phyloP scores from a whole-genome alignment of 2,113 vertebrate genomes.

The Globicephala melas region DNA sequence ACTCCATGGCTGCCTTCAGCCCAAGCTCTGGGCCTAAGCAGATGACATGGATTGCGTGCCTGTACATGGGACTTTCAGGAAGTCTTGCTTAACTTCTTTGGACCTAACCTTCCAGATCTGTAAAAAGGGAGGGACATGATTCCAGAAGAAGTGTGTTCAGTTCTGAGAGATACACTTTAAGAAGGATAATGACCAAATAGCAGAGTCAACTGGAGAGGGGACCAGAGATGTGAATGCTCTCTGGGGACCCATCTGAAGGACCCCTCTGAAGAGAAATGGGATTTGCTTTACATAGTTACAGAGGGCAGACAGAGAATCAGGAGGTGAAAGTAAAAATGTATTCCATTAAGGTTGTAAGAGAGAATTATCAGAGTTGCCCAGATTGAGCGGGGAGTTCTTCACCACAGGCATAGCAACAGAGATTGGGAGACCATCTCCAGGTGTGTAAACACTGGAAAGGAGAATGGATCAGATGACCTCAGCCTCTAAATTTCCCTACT shows the following conservation, averaged over 20 bases:
- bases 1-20: not conserved
- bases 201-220: not conserved
- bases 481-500: not conserved
- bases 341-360: not conserved
- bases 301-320: not conserved
- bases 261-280: not conserved
- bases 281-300: not conserved
- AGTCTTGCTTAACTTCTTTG: conserved; percentile 15
- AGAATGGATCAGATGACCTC: not conserved
- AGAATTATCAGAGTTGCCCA: not conserved
- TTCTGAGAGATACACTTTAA: not conserved
- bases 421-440: not conserved
- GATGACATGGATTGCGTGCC: not conserved
- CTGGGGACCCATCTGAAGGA: not conserved
- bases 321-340: not conserved
- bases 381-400: not conserved
- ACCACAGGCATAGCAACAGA: not conserved
- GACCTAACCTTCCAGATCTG: not conserved
- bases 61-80: not conserved
- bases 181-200: not conserved
- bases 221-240: not conserved
- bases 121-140: not conserved
- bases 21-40: not conserved
- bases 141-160: not conserved
- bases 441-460: not conserved